These are phyloP conservation scores for Penelope pileata DNA, from an alignment of 2,113 vertebrate species.

Conservation along the genomic window DNA sequence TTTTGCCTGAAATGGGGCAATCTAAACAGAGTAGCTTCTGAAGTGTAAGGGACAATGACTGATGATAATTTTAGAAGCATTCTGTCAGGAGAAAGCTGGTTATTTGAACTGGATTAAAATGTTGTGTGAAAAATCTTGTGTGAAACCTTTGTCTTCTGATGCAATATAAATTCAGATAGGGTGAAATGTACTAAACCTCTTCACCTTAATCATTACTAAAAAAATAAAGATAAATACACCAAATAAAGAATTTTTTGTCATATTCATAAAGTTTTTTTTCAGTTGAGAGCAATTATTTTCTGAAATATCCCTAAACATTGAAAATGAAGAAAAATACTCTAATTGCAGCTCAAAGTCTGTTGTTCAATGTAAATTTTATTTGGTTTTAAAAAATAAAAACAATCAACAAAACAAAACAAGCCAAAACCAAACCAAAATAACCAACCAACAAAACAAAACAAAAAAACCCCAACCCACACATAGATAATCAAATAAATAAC, in stretches of 20 bases:
- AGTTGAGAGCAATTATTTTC: background rate
- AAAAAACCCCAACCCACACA: rapidly evolving
- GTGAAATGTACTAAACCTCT: background rate
- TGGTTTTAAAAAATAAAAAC: background rate
- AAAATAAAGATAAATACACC: background rate
- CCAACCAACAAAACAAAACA: background rate
- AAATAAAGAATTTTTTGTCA: background rate
- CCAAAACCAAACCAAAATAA: no score
- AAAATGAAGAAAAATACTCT: background rate
- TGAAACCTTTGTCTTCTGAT: background rate
- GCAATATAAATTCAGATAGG: background rate
- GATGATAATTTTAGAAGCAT: constrained; percentile 48
- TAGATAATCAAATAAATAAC: background rate
- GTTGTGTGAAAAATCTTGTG: background rate
- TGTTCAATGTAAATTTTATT: background rate
- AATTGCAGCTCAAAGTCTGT: background rate
- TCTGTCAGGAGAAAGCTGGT: background rate
- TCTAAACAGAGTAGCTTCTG: constrained; percentile 31
- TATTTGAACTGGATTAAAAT: constrained; percentile 17
- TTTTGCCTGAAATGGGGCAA: background rate
- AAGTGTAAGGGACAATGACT: constrained; percentile 24
- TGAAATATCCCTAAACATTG: background rate
- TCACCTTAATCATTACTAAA: background rate
- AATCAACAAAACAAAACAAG: no score
- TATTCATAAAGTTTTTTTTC: background rate